Evolutionary conservation across 2,113 vertebrate genomes (phyloP), one percentile per base, ranked within the genome.

Genomic region (Dasypus novemcinctus): DNA sequence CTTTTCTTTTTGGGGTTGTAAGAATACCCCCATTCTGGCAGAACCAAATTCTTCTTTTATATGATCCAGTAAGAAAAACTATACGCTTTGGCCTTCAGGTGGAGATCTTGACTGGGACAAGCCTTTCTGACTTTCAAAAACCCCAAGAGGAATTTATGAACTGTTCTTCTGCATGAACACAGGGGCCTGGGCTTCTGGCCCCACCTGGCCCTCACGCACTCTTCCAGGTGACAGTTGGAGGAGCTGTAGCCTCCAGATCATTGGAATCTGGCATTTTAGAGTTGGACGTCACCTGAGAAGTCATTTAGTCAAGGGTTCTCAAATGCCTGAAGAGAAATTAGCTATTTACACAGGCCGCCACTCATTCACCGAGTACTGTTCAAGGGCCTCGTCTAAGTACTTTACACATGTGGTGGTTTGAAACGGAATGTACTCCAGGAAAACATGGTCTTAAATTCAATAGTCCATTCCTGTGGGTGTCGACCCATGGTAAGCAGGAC

Each of bases 51-150:
- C 74, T 57, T 76, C 41, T 93, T 96, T 83, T 18, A 90, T 92
- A 68, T 46, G 27, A 91, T 71, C 8, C 29, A 79, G 4, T 64
- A 68, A 79, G 82, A 97, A 97, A 89, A 97, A 66, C 27, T 72
- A 88, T 85, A 71, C 94, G 80, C 15, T 85, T 89, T 59, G 78
- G 82, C 41, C 57, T 91, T 61, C 17, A 18, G 63, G 27, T 88
- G 46, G 41, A 11, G 21, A 0, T 2, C 46, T 96, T 96, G n/a
- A n/a, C 38, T 0, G 20, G 69, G 64, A 92, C 3, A 74, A 46
- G 41, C 41, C 95, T 97, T 97, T 96, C 0, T 23, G 33, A 96
- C 80, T 90, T 92, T 87, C 63, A 97, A 29, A 97, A 97, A 88
- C 46, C 17, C 72, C 52, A 91, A 27, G 36, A 88, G 66, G 31